Base-by-base conservation (phyloP, 2,888 invertebrate genomes). In the Drosophila percnosoma region DNA sequence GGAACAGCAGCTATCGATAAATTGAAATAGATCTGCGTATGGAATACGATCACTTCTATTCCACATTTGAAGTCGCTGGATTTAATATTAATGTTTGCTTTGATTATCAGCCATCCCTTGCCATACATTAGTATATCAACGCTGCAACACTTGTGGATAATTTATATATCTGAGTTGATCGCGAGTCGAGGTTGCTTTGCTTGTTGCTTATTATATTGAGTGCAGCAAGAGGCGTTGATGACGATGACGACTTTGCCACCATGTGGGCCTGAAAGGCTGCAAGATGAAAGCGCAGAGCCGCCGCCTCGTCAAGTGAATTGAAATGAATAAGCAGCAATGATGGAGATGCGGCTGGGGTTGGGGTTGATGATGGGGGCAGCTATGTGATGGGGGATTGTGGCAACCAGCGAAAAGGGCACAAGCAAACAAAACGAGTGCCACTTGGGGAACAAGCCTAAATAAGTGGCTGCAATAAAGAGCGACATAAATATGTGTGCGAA, bases 341-440 rank as follows among this genome's bases (percentile, higher is more conserved):
- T 70, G 64, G 42, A 27, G 31, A 49, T 53, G 63, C 51, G 24
- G 38, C 45, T 64, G 63, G 45, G 63, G 63, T 29, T 54, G 63
- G 45, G 63, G 63, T 24, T 54, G 60, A 33, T 24, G 42, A 36
- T 61, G 40, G n/a, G 36, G 34, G 13, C 15, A 29, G 10, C 13
- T 24, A 11, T 48, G 36, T 15, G 10, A 1, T 8, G 34, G 38
- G 40, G 29, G 42, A 33, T 40, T 10, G n/a, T 34, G 13, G n/a
- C 13, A 71, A 55, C 11, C 54, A 27, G 38, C 27, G 27, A 49
- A 49, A 27, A 49, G 42, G 40, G 49, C 55, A 55, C 68, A 73
- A 49, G 75, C 79, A 76, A 85, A 84, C 79, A 87, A 80, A 89
- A 84, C 78, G 77, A 88, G 84, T 80, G 87, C 62, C 89, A 84